Evolutionary conservation across 1,140 invertebrate genomes (phyloP), one percentile per base, ranked within the genome.

Genomic region (Aphis craccivora): DNA sequence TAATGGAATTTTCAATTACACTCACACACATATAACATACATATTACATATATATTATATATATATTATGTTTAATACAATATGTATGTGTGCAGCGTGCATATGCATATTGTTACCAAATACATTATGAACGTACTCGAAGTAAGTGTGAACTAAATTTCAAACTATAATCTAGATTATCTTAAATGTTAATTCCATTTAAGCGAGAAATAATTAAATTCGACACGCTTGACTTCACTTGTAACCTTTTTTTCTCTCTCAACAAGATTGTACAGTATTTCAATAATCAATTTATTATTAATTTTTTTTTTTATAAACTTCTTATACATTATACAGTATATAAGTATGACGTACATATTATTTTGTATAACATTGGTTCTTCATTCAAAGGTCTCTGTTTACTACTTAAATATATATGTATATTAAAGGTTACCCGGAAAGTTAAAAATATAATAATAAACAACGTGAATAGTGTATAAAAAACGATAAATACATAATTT

Each of bases 1-100:
- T 37, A 89, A 89, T 89, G 9, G n/a, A 89, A 89, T 89, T 89
- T 55, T 89, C 87, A 89, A 55, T 53, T 55, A 55, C 51, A 9
- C 20, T 6, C 37, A 37, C 35, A 53, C 30, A 25, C 11, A 81
- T 37, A 37, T 37, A 1, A 2, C 37, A 37, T 37, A 37, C 2
- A 37, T 37, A 37, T 37, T 37, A 37, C 2, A 37, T 81, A 25
- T 18, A 37, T 81, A 37, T 81, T 45, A 45, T 45, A 88, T 35
- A 88, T 22, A n/a, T 53, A 53, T 88, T n/a, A 76, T 76, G 60
- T 30, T 67, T 67, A 30, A 88, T 88, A 22, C 20, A 53, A 53
- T 51, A 43, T 88, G n/a, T 45, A n/a, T 48, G 86, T 48, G 43
- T n/a, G 14, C 43, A 48, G n/a, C 2, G 20, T 87, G 37, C 30